phyloP scores from a whole-genome alignment of 2,113 vertebrate genomes.

The Prochilodus magdalenae region DNA sequence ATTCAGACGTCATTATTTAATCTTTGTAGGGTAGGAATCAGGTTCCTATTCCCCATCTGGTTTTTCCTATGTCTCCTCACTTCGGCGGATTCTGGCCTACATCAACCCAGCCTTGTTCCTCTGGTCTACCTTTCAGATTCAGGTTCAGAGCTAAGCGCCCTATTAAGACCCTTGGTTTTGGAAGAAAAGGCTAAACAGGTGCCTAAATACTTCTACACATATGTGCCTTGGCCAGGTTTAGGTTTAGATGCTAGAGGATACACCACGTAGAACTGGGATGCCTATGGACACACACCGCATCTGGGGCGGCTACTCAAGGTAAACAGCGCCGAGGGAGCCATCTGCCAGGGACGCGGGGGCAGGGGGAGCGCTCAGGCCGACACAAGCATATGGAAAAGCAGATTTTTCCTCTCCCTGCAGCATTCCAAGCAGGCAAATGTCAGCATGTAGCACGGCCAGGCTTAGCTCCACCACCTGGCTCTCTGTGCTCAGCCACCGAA shows the following conservation, averaged over 20 bases:
- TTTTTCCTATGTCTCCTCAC: too few species aligned
- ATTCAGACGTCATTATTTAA: too few species aligned
- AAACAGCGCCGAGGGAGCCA: slow-evolving; percentile 98
- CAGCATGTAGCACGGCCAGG: slow-evolving; percentile 84
- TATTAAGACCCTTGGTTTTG: too few species aligned
- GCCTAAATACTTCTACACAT: background rate
- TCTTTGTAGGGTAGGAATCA: too few species aligned
- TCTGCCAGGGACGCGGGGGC: slow-evolving; percentile 88
- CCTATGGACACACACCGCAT: slow-evolving; percentile 81
- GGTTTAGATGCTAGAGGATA: slow-evolving; percentile 61
- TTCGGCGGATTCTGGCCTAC: too few species aligned
- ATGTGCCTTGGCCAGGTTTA: background rate
- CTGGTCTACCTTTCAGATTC: too few species aligned
- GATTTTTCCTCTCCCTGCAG: slow-evolving; percentile 97
- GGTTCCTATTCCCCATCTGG: too few species aligned
- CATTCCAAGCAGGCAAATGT: slow-evolving; percentile 92
- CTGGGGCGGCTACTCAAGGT: slow-evolving; percentile 93
- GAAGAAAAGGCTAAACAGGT: background rate
- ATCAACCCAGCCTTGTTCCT: too few species aligned
- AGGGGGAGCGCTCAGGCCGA: slow-evolving; percentile 85
- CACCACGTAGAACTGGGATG: slow-evolving; percentile 68
- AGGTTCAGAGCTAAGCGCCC: too few species aligned
- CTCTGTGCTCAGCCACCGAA: slow-evolving; percentile 95
- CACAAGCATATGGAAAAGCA: slow-evolving; percentile 99
- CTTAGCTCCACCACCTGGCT: slow-evolving; percentile 98